A percentile compares a stretch with the other conserved stretches of the same genome.
Evolutionary conservation across 2,113 vertebrate genomes (phyloP).

Genomic region (Spheniscus mendiculus): DNA sequence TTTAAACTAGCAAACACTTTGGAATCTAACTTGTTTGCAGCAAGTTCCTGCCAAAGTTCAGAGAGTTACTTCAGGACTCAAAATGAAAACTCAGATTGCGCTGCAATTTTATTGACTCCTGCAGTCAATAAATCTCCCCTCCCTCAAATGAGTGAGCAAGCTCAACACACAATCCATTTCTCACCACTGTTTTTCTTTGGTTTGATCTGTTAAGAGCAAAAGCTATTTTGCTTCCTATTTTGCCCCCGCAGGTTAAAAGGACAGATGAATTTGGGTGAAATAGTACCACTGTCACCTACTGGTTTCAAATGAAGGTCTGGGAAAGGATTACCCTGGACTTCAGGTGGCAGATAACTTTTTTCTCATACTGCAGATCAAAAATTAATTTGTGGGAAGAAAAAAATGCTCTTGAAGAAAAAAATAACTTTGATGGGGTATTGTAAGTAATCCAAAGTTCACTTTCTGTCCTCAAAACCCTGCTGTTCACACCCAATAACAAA

Average conservation of each 20-base stretch:
- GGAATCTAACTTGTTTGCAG: background rate
- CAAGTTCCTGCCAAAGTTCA: background rate
- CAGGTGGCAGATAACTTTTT: background rate
- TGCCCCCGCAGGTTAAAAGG: background rate
- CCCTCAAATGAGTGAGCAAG: background rate
- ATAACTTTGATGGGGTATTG: background rate
- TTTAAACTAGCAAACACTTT: background rate
- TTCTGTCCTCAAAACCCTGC: background rate
- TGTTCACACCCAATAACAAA: background rate
- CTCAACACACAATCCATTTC: background rate
- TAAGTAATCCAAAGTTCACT: background rate
- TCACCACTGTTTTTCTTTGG: conserved; percentile 22
- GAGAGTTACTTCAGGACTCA: background rate
- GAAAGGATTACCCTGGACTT: background rate
- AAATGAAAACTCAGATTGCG: background rate
- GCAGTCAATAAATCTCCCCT: conserved; percentile 12
- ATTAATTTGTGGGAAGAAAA: background rate
- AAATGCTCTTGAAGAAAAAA: background rate
- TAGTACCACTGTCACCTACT: conserved; percentile 4
- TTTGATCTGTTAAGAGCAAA: conserved; percentile 33
- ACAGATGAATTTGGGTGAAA: conserved; percentile 40
- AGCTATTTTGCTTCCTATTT: conserved; percentile 28
- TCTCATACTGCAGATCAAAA: background rate
- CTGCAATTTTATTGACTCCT: conserved; percentile 29
- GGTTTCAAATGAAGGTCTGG: background rate